A percentile compares a stretch with the other conserved stretches of the same genome.
Evolutionary conservation across 2,113 vertebrate genomes (phyloP).

Genomic region (Anoura caudifer): DNA sequence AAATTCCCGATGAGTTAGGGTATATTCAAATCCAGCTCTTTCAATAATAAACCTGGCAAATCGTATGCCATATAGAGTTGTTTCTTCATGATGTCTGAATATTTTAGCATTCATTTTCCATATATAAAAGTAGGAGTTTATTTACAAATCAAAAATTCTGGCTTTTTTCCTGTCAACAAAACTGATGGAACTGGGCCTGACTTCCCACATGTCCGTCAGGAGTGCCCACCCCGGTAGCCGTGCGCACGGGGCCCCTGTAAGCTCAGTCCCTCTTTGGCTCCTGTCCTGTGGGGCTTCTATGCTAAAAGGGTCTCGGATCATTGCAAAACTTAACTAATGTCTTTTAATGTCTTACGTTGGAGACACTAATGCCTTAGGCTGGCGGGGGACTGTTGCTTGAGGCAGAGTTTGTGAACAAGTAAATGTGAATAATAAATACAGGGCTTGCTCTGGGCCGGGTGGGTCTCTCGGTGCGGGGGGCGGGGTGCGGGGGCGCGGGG

Average conservation of each 20-base stretch:
- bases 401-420: neutral
- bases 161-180: neutral
- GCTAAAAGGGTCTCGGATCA: neutral
- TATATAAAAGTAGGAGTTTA: neutral
- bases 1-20: neutral
- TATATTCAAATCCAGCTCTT: conserved; percentile 16
- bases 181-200: neutral
- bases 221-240: accelerated
- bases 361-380: neutral
- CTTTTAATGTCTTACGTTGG: neutral
- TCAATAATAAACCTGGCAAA: neutral
- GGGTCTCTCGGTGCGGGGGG: neutral
- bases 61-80: neutral
- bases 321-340: neutral
- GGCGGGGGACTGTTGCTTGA: neutral
- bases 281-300: neutral
- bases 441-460: neutral
- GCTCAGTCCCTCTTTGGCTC: neutral
- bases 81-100: neutral
- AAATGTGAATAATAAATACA: neutral
- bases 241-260: neutral
- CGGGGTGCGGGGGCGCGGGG: too few species aligned
- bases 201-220: accelerated
- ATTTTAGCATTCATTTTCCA: neutral
- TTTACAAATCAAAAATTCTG: neutral